Conservation (phyloP, 2,113 vertebrate species). For the Syngnathoides biaculeatus region DNA sequence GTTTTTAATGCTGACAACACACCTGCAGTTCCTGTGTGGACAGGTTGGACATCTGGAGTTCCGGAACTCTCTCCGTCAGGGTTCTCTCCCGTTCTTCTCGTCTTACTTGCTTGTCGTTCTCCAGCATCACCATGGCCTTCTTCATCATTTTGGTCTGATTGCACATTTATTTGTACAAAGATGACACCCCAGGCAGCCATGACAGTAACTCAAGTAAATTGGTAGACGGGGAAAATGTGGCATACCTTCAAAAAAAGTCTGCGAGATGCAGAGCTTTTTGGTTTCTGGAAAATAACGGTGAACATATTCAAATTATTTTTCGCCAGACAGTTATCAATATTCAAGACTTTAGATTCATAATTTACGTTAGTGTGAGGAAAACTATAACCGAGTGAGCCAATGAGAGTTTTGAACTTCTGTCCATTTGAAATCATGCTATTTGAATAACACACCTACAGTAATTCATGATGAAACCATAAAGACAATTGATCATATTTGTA, state of each 20-base stretch:
- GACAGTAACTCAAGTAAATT: not conserved
- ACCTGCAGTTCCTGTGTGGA: constrained; percentile 74
- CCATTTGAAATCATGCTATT: too few relatives aligned
- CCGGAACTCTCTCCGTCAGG: constrained; percentile 63
- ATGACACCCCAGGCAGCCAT: constrained; percentile 3
- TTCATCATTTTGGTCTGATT: constrained; percentile 73
- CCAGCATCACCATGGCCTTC: constrained; percentile 67
- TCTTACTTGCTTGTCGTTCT: constrained; percentile 60
- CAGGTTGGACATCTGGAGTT: constrained; percentile 59
- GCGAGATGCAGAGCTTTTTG: constrained; percentile 71
- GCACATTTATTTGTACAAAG: constrained; percentile 1
- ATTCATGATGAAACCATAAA: too few relatives aligned
- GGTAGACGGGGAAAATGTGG: not conserved
- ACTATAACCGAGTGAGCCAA: not conserved
- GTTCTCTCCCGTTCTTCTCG: constrained; percentile 59
- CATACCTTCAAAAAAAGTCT: constrained; percentile 73
- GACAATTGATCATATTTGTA: too few relatives aligned
- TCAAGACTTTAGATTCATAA: not conserved
- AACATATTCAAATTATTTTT: not conserved
- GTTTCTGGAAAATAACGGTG: constrained; percentile 48
- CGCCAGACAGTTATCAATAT: not conserved
- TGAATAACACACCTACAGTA: too few relatives aligned
- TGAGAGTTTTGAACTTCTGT: too few relatives aligned
- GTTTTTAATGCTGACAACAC: not conserved
- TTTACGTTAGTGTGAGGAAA: not conserved